phyloP scores from a whole-genome alignment of 2,113 vertebrate genomes.

The Perca schrenkii region DNA sequence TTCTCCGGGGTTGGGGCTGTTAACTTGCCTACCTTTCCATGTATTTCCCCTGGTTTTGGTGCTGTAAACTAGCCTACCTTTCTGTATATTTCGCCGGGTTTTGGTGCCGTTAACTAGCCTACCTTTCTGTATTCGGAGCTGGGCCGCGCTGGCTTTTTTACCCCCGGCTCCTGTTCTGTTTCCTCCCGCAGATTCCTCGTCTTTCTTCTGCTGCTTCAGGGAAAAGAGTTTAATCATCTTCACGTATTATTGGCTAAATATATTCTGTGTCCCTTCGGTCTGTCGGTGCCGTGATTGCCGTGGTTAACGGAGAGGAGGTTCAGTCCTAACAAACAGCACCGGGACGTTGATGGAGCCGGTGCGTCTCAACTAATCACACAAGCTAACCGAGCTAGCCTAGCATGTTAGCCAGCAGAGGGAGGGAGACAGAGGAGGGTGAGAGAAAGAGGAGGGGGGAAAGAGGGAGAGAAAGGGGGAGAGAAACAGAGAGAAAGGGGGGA shows the following conservation, averaged over 20 bases:
- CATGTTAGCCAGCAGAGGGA: slow-evolving; percentile 45
- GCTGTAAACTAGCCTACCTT: too few relatives aligned
- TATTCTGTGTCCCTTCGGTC: neutral
- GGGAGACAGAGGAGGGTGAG: neutral
- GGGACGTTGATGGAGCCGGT: slow-evolving; percentile 76
- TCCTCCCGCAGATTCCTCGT: slow-evolving; percentile 96
- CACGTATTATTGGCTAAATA: slow-evolving; percentile 14
- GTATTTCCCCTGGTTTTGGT: too few relatives aligned
- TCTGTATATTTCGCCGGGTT: too few relatives aligned
- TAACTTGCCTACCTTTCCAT: too few relatives aligned
- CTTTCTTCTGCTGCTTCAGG: slow-evolving; percentile 98
- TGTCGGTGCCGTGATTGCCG: neutral
- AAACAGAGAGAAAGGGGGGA: too few relatives aligned
- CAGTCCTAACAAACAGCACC: slow-evolving; percentile 62
- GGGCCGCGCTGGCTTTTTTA: slow-evolving; percentile 96
- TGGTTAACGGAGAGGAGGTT: slow-evolving; percentile 1
- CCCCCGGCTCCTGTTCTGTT: slow-evolving; percentile 90
- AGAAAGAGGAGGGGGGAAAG: too few relatives aligned
- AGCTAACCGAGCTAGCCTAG: slow-evolving; percentile 69
- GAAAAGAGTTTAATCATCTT: slow-evolving; percentile 98
- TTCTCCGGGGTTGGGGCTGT: too few relatives aligned
- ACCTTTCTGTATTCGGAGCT: slow-evolving; percentile 98
- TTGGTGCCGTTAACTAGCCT: slow-evolving; percentile 16
- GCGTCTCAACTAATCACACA: slow-evolving; percentile 70
- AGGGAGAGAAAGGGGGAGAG: too few relatives aligned